Base-by-base conservation (phyloP, 92 coral and sea anemone species). In the Palythoa caribaeorum region DNA sequence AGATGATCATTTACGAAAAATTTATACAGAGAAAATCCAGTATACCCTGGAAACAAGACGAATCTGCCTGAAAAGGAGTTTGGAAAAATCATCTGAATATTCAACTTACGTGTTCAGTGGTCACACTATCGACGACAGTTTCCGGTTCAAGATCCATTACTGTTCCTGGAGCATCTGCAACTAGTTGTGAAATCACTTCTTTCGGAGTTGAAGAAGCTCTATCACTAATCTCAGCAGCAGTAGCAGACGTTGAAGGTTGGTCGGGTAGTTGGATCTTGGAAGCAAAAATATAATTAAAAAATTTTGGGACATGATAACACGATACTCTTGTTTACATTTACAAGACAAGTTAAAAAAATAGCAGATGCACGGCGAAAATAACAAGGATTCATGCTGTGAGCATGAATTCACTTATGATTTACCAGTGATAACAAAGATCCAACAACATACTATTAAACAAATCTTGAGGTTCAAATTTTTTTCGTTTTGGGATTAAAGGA, bases 381-480 rank as follows among this genome's bases (percentile, higher is more conserved):
- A 77, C 48, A 53, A 77, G 83, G 83, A 53, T 51, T 77, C 69
- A 53, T 53, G 68, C 68, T 28, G 53, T 53, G 47, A 13, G 63
- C 47, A 77, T 9, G 44, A 77, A 53, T 53, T 53, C 10, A 77
- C 83, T 77, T 19, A 8, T 77, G 83, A 77, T 11, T 77, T 76
- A 76, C n/a, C 7, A 76, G 63, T 76, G 80, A 76, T 76, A 51
- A 77, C 10, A 77, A 77, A 77, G 69, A 1, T 77, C 83, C 21
- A 21, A 77, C 68, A 77, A 77, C 0, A 76, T 76, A 76, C 44
- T 76, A n/a, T n/a, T n/a, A 76, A 76, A 76, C 80, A 76, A 76
- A 76, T 5, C 44, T 51, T 51, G 80, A 76, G 80, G 80, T 50
- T 76, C 17, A 76, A 19, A 5, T 77, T 1, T 77, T 0, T 52